Conservation (phyloP, 1,140 invertebrate species). For the Drosophila auraria region DNA sequence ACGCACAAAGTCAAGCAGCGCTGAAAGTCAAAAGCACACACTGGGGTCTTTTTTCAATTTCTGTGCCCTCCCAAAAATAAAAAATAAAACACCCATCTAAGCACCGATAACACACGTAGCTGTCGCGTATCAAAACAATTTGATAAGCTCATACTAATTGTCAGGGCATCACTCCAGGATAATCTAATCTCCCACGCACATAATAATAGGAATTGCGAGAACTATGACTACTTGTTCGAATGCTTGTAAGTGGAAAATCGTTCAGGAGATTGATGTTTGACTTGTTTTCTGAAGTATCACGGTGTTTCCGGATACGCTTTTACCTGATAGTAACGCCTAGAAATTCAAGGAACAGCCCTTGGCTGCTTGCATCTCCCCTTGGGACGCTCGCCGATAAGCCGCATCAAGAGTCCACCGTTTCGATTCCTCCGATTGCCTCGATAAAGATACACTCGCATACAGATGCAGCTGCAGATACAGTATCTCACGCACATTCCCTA, state of each 20-base stretch:
- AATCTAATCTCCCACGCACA: conserved; percentile 63
- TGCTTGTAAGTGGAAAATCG: conserved; percentile 19
- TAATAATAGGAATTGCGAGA: conserved; percentile 4
- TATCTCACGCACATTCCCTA: conserved; percentile 28
- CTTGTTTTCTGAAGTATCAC: neutral
- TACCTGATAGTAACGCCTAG: neutral
- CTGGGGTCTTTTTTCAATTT: conserved; percentile 6
- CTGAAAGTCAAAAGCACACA: conserved; percentile 24
- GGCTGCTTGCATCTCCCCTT: conserved; percentile 53
- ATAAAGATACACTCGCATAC: conserved; percentile 4
- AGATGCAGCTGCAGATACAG: conserved; percentile 4
- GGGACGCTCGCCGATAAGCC: conserved; percentile 43
- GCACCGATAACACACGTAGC: conserved; percentile 43
- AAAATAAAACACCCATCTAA: neutral
- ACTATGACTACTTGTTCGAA: conserved; percentile 1
- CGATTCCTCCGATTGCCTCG: conserved; percentile 2
- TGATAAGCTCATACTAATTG: conserved; percentile 47
- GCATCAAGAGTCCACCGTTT: conserved; percentile 7
- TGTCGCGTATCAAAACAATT: conserved; percentile 66
- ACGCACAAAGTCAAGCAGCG: conserved; percentile 50
- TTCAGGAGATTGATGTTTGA: neutral
- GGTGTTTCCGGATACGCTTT: neutral
- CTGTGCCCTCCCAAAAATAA: conserved; percentile 2
- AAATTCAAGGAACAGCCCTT: neutral
- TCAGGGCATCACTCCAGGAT: conserved; percentile 32